Evolutionary conservation across 2,797 vertebrate genomes (phyloP).

Genomic region (Taenioides sp.): DNA sequence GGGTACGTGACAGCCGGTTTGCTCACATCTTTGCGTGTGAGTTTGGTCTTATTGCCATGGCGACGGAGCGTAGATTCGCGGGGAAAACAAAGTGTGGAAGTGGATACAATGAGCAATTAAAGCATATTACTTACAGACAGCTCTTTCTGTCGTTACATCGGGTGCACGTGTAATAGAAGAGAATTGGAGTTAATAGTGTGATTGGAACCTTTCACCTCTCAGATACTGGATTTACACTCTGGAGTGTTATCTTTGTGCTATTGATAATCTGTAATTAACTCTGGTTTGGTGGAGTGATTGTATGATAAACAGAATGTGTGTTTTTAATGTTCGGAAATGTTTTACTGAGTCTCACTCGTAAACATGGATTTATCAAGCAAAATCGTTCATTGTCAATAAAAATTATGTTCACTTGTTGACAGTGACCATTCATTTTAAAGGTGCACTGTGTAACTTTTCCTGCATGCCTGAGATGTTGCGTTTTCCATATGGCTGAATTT

Average conservation of each 20-base stretch:
- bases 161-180: background rate
- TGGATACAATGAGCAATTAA: constrained; percentile 11
- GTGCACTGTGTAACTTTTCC: too few relatives aligned
- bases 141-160: background rate
- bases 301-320: background rate
- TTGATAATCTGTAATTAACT: constrained; percentile 7
- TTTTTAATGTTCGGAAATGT: too few relatives aligned
- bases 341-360: background rate
- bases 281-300: background rate
- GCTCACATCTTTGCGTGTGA: constrained; percentile 18
- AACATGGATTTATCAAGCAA: background rate
- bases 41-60: constrained; percentile 45
- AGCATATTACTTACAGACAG: background rate
- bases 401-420: too few relatives aligned
- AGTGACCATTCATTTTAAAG: too few relatives aligned
- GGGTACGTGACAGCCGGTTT: constrained; percentile 20
- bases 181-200: constrained; percentile 14
- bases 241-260: background rate
- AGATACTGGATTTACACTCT: background rate
- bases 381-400: background rate
- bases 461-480: too few relatives aligned
- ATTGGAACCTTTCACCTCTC: constrained; percentile 4
- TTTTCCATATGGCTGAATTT: too few relatives aligned
- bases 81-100: constrained; percentile 6
- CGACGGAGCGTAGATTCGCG: constrained; percentile 15